Evolutionary conservation across 2,888 invertebrate species (phyloP).

Genomic region (Euspilapteryx auroguttella): DNA sequence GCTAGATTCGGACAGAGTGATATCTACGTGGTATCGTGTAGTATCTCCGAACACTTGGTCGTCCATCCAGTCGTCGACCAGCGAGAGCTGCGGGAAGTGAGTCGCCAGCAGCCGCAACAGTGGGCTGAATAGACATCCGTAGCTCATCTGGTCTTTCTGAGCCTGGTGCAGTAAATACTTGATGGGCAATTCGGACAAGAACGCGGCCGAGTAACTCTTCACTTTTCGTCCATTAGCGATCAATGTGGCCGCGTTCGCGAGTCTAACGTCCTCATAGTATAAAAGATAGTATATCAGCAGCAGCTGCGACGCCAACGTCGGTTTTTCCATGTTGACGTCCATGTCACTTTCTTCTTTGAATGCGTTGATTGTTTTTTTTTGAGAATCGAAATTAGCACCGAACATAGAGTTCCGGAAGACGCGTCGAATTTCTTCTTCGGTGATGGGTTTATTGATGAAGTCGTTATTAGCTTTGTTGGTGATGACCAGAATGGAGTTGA

Average conservation of each 20-base stretch:
- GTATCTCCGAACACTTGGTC: slow-evolving; percentile 63
- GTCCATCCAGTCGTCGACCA: slow-evolving; percentile 95
- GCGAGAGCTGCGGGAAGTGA: slow-evolving; percentile 92
- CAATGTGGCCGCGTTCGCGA: slow-evolving; percentile 70
- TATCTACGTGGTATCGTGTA: slow-evolving; percentile 31
- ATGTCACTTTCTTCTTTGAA: slow-evolving; percentile 54
- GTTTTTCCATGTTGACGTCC: slow-evolving; percentile 61
- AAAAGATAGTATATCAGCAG: slow-evolving; percentile 89
- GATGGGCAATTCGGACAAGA: slow-evolving; percentile 89
- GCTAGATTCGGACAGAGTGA: slow-evolving; percentile 48
- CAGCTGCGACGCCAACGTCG: slow-evolving; percentile 82
- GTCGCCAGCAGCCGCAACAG: slow-evolving; percentile 84
- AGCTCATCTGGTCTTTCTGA: slow-evolving; percentile 88
- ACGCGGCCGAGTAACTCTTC: slow-evolving; percentile 83
- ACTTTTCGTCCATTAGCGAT: slow-evolving; percentile 72
- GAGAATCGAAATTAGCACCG: slow-evolving; percentile 70
- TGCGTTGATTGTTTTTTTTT: slow-evolving; percentile 55
- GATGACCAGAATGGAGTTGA: slow-evolving; percentile 83
- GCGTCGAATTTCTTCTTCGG: slow-evolving; percentile 83
- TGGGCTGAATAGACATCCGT: slow-evolving; percentile 89
- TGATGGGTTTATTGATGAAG: slow-evolving; percentile 88
- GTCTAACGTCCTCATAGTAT: slow-evolving; percentile 87
- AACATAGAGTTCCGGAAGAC: slow-evolving; percentile 81
- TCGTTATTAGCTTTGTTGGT: slow-evolving; percentile 69
- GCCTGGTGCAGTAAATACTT: slow-evolving; percentile 92